Base-by-base conservation (phyloP, 2,888 invertebrate genomes). In the Lasioglossum zephyrum region DNA sequence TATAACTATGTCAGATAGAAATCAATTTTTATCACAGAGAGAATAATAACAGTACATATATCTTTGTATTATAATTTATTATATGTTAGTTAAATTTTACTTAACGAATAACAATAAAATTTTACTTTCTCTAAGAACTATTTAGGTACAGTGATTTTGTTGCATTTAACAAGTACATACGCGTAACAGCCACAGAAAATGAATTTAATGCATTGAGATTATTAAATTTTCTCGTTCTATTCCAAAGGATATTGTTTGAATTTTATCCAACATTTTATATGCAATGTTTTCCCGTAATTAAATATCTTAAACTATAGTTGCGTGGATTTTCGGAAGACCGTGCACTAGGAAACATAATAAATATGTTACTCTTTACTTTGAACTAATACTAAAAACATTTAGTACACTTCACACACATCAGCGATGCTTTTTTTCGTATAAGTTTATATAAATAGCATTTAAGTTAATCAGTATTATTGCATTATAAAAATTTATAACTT, bases 91-190 rank as follows among this genome's bases (percentile, higher is more conserved):
- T 53, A 80, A 83, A 76, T 82, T 81, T 77, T 81, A 77, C 78
- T 84, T 41, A 70, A 73, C 69, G 16, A 70, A 44, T 66, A 78
- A 86, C 84, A 79, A 83, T 81, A 86, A 83, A 76, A 74, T 79
- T 77, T 79, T 41, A 79, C 11, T 86, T 63, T 41, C 16, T 79
- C 73, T 85, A 86, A 79, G 77, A 82, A 63, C 80, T 87, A 86
- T 79, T 90, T 87, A 86, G 86, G 84, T 90, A 90, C 86, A 88
- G 77, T 57, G 41, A 81, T 82, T 80, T 79, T 85, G 75, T 88
- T 85, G 82, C 49, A 31, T 84, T 87, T 77, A 86, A 81, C 80
- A 89, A 89, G 83, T 88, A 90, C 80, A 82, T 88, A 49, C 39
- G n/a, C n/a, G 22, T 84, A 87, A 90, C 86, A 89, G 81, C 80